These are phyloP conservation scores for Sarcophaga variegata DNA, from an alignment of 2,888 invertebrate species.

Conservation along the genomic window DNA sequence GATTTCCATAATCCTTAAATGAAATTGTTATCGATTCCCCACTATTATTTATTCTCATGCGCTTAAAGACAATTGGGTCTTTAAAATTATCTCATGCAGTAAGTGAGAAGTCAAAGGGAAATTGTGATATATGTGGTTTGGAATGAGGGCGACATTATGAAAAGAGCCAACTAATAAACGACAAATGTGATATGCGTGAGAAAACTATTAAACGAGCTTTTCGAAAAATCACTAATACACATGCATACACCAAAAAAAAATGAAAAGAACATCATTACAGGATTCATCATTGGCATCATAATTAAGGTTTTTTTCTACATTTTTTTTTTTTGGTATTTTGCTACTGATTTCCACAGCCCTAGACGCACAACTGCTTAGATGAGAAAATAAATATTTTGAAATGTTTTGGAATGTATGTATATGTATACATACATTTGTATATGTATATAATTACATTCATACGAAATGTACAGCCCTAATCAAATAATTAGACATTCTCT, in stretches of 20 bases:
- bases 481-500: too few relatives aligned
- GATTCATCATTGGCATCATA: conserved; percentile 18
- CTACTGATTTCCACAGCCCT: too few relatives aligned
- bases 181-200: conserved; percentile 61
- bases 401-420: too few relatives aligned
- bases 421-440: background rate
- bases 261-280: conserved; percentile 19
- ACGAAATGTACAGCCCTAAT: too few relatives aligned
- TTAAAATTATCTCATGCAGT: background rate
- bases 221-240: conserved; percentile 18
- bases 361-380: too few relatives aligned
- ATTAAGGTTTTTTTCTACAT: background rate
- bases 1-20: conserved; percentile 23
- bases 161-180: conserved; percentile 41
- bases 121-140: background rate
- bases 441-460: background rate
- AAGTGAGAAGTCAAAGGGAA: background rate
- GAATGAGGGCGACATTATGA: background rate
- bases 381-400: too few relatives aligned
- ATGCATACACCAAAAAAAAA: background rate
- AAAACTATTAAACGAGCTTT: conserved; percentile 59
- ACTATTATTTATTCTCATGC: background rate
- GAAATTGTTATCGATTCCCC: conserved; percentile 4
- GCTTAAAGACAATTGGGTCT: conserved; percentile 33
- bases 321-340: background rate